Conservation (phyloP, 2,888 invertebrate genomes). For the Tenthredo notha region DNA sequence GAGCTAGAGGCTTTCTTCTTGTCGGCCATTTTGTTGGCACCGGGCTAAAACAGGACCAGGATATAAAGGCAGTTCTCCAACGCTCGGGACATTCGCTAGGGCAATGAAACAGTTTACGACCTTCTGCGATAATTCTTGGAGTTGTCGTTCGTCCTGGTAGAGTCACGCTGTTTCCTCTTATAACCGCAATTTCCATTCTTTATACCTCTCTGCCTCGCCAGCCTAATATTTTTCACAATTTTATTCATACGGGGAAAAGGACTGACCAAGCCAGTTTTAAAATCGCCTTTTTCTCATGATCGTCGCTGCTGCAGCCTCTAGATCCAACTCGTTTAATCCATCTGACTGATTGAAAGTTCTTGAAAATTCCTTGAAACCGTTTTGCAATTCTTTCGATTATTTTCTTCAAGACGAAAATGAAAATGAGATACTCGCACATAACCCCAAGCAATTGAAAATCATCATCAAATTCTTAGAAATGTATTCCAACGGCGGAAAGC, state of each 20-base stretch:
- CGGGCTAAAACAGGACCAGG: neutral
- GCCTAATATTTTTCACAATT: neutral
- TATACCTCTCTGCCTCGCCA: neutral
- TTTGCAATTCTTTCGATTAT: neutral
- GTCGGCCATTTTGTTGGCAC: constrained; percentile 4
- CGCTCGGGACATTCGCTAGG: neutral
- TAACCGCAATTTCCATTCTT: neutral
- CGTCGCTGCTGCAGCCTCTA: neutral
- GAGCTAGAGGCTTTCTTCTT: neutral
- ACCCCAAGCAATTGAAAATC: neutral
- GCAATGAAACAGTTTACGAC: constrained; percentile 49
- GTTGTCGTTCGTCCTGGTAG: constrained; percentile 22
- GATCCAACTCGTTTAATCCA: neutral
- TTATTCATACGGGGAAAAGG: neutral
- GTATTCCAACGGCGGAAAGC: neutral
- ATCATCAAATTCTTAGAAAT: neutral
- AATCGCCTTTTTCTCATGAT: neutral
- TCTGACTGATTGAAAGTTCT: neutral
- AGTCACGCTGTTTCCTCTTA: constrained; percentile 10
- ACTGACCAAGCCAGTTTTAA: neutral
- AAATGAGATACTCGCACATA: neutral
- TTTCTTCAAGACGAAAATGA: neutral
- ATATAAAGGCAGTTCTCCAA: constrained; percentile 18
- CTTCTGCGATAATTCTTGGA: constrained; percentile 30
- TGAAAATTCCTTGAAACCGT: neutral